Conservation (phyloP, 2,113 vertebrate species). For the Strix aluco region DNA sequence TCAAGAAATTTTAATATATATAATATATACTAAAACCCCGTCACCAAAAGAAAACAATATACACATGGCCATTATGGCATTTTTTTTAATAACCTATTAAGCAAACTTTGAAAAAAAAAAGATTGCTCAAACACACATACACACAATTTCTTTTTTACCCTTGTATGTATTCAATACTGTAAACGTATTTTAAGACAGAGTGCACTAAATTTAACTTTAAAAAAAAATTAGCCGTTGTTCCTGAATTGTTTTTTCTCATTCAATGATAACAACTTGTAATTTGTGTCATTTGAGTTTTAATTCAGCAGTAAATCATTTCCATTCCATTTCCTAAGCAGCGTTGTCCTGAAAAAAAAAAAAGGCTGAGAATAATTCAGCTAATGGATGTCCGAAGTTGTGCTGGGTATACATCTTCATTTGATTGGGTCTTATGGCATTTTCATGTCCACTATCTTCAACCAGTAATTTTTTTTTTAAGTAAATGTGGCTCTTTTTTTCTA, state of each 20-base stretch:
- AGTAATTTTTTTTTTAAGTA: conserved; percentile 76
- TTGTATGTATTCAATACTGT: conserved; percentile 99
- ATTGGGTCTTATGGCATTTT: conserved; percentile 83
- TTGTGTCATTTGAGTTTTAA: conserved; percentile 83
- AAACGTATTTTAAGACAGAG: conserved; percentile 99
- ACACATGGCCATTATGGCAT: conserved; percentile 93
- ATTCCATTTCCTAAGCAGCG: conserved; percentile 84
- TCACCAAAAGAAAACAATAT: conserved; percentile 95
- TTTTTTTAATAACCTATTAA: conserved; percentile 89
- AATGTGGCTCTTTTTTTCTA: conserved; percentile 84
- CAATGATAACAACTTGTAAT: conserved; percentile 79
- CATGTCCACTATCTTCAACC: conserved; percentile 83
- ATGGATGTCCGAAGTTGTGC: conserved; percentile 85
- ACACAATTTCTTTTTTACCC: conserved; percentile 96
- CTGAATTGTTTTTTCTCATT: conserved; percentile 87
- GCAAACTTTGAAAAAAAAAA: conserved; percentile 90
- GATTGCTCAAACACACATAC: conserved; percentile 95
- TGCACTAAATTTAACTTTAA: conserved; percentile 89
- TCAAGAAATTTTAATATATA: conserved; percentile 99
- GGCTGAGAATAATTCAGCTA: conserved; percentile 80
- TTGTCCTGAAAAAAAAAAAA: conserved; percentile 79
- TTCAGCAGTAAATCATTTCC: conserved; percentile 87
- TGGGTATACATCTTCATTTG: conserved; percentile 84
- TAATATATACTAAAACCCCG: conserved; percentile 98
- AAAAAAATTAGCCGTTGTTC: conserved; percentile 90